Percentiles rank a stretch among this genome's conserved stretches.
These are phyloP conservation scores for Microtus agrestis DNA, from an alignment of 2,797 vertebrate genomes.

Conservation along the genomic window DNA sequence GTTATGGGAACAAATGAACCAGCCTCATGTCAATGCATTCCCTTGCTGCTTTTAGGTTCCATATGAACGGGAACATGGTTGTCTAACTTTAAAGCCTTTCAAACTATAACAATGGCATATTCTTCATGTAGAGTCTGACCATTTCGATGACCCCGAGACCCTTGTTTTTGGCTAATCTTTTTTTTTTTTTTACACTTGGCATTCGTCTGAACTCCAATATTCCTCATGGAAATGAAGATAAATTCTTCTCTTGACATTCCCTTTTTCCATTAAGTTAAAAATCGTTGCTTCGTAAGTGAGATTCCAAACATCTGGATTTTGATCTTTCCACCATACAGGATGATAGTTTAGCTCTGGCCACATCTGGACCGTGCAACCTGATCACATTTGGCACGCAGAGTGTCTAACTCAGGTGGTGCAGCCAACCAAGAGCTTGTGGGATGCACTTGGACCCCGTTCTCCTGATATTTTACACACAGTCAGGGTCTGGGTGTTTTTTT, in stretches of 20 bases:
- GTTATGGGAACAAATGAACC: neutral
- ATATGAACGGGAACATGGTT: neutral
- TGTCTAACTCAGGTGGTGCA: neutral
- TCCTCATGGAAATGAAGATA: constrained; percentile 68
- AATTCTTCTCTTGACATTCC: constrained; percentile 57
- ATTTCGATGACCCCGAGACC: neutral
- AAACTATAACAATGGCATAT: neutral
- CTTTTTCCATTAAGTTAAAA: constrained; percentile 54
- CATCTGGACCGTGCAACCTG: neutral
- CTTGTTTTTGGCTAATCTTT: constrained; percentile 40
- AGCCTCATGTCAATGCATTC: neutral
- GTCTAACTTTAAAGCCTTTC: neutral
- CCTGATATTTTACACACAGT: constrained; percentile 1
- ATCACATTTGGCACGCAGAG: neutral
- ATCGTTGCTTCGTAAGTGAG: constrained; percentile 32
- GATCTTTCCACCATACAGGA: neutral
- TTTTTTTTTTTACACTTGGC: constrained; percentile 56
- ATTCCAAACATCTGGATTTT: constrained; percentile 57
- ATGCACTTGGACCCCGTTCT: neutral
- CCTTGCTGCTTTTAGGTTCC: neutral
- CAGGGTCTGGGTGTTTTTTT: neutral
- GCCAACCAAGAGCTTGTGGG: neutral
- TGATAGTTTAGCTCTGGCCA: neutral
- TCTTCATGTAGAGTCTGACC: constrained; percentile 14
- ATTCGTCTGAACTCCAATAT: constrained; percentile 43